These are phyloP conservation scores for Falco peregrinus DNA, from an alignment of 2,797 vertebrate species.

Conservation along the genomic window DNA sequence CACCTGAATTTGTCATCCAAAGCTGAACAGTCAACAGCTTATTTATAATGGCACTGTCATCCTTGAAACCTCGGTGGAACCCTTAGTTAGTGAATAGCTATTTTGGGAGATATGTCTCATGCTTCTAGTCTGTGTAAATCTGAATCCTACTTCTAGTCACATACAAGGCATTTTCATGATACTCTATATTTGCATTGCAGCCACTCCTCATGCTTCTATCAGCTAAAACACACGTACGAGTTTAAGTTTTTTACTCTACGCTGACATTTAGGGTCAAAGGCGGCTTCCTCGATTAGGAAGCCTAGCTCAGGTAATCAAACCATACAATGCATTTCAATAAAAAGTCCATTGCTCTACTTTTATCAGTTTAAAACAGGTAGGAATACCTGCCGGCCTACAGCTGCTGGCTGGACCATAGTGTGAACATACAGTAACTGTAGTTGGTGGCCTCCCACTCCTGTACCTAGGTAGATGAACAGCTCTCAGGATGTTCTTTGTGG, in stretches of 20 bases:
- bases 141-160: neutral
- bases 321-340: accelerated
- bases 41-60: conserved; percentile 53
- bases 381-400: neutral
- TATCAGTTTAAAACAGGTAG: neutral
- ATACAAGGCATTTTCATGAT: neutral
- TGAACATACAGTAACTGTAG: neutral
- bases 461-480: neutral
- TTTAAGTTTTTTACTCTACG: neutral
- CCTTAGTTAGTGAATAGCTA: neutral
- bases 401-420: neutral
- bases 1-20: conserved; percentile 57
- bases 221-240: neutral
- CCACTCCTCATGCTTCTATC: accelerated
- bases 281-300: neutral
- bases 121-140: neutral
- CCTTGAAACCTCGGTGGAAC: neutral
- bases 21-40: conserved; percentile 30
- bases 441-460: neutral
- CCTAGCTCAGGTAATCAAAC: neutral
- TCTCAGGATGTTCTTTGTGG: neutral
- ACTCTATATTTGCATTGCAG: neutral
- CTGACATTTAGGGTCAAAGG: neutral
- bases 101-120: neutral
- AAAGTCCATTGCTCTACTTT: neutral